Evolutionary conservation across 2,888 invertebrate genomes (phyloP).

Genomic region (Cenopis cana): DNA sequence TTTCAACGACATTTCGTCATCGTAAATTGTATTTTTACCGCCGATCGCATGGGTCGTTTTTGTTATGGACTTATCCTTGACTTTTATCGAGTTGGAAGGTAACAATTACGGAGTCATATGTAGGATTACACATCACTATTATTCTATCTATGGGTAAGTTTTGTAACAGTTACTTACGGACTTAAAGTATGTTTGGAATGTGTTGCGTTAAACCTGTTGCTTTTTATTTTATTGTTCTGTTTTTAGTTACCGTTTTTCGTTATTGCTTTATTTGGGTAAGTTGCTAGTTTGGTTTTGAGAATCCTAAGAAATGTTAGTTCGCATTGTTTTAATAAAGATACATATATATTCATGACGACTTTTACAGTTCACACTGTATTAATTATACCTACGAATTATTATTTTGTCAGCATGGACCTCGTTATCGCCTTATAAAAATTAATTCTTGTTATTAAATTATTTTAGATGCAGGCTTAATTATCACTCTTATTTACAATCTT

Average conservation of each 20-base stretch:
- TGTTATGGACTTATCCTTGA: conserved; percentile 37
- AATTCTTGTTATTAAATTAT: too few relatives aligned
- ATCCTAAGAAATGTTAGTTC: not conserved
- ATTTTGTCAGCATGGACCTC: too few relatives aligned
- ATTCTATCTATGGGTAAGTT: conserved; percentile 38
- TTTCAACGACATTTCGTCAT: conserved; percentile 37
- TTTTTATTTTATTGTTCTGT: conserved; percentile 25
- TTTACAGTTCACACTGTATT: too few relatives aligned
- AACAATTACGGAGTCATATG: conserved; percentile 38
- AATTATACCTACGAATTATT: too few relatives aligned
- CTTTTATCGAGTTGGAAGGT: conserved; percentile 33
- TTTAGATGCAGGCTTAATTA: too few relatives aligned
- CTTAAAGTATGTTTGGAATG: conserved; percentile 31
- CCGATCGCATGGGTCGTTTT: conserved; percentile 23
- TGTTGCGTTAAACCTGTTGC: conserved; percentile 10
- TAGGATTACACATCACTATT: conserved; percentile 40
- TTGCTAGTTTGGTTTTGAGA: not conserved
- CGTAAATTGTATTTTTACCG: conserved; percentile 26
- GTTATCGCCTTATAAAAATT: too few relatives aligned
- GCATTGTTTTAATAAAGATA: too few relatives aligned
- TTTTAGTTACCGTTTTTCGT: not conserved
- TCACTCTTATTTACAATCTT: too few relatives aligned
- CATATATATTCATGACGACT: too few relatives aligned
- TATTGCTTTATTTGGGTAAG: not conserved
- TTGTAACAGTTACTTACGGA: conserved; percentile 32